These are phyloP conservation scores for Drosophila gunungcola DNA, from an alignment of 1,140 invertebrate genomes.

Conservation along the genomic window DNA sequence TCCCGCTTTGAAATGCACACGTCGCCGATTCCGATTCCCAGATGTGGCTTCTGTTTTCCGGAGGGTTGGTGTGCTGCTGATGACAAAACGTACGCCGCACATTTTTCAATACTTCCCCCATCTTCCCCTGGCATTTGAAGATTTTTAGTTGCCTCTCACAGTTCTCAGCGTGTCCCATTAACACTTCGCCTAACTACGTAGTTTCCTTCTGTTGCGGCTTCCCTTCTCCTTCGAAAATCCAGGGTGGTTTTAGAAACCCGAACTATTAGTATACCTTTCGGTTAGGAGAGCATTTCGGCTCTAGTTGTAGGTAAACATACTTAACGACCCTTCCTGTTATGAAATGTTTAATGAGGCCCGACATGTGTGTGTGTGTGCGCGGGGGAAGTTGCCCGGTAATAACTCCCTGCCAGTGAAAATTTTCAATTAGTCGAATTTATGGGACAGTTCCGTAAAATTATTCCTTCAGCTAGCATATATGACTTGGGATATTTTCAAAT, in stretches of 20 bases:
- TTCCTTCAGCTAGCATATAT: slow-evolving; percentile 10
- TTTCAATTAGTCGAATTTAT: slow-evolving; percentile 78
- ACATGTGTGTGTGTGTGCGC: slow-evolving; percentile 32
- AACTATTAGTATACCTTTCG: slow-evolving; percentile 44
- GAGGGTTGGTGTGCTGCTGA: slow-evolving; percentile 57
- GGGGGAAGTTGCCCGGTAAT: slow-evolving; percentile 16
- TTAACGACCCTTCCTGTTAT: slow-evolving; percentile 58
- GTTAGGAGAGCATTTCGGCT: slow-evolving; percentile 21
- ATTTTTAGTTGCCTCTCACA: slow-evolving; percentile 54
- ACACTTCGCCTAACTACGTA: slow-evolving; percentile 66
- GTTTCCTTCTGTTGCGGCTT: slow-evolving; percentile 23
- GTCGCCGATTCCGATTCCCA: slow-evolving; percentile 74
- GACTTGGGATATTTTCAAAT: slow-evolving; percentile 33
- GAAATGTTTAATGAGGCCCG: slow-evolving; percentile 70
- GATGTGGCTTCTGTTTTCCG: slow-evolving; percentile 46
- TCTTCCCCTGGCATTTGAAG: slow-evolving; percentile 15
- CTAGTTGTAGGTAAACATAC: slow-evolving; percentile 63
- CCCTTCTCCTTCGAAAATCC: neutral
- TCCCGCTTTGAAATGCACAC: slow-evolving; percentile 76
- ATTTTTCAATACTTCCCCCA: slow-evolving; percentile 62
- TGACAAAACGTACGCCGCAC: slow-evolving; percentile 66
- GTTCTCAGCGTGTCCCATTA: slow-evolving; percentile 67
- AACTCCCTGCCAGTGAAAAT: slow-evolving; percentile 59
- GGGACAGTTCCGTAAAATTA: slow-evolving; percentile 40
- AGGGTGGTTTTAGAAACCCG: slow-evolving; percentile 53